Conservation (phyloP, 2,113 vertebrate genomes). For the Limnothrissa miodon region DNA sequence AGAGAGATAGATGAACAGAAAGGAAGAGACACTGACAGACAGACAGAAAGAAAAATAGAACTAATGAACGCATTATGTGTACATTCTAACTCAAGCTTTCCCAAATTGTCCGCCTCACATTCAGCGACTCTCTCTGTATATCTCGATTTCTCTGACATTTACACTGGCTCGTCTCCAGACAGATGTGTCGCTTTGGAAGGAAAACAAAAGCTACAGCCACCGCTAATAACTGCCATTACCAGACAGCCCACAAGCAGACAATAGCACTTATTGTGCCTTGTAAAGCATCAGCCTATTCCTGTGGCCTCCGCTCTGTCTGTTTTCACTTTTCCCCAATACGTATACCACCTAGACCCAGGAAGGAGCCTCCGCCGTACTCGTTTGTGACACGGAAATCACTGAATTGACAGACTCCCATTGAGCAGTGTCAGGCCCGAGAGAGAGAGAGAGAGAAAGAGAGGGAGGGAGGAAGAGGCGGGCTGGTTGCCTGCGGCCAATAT, state of each 20-base stretch:
- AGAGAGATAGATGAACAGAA: background rate
- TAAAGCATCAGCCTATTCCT: background rate
- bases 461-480: background rate
- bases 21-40: background rate
- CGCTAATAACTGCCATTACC: background rate
- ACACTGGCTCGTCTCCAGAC: background rate
- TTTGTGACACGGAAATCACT: background rate
- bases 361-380: background rate
- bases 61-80: too few species aligned
- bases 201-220: background rate
- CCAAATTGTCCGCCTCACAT: background rate
- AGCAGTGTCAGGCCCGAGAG: background rate
- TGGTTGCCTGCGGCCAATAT: background rate
- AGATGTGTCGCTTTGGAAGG: background rate
- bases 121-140: background rate
- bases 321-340: background rate
- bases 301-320: background rate
- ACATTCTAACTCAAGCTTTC: background rate
- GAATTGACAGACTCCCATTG: background rate
- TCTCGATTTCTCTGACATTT: background rate
- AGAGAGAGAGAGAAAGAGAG: too few species aligned
- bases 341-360: background rate
- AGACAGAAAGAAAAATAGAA: background rate
- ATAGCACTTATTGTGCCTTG: constrained; percentile 9
- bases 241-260: background rate